phyloP scores from a whole-genome alignment of 2,113 vertebrate genomes.

The Vombatus ursinus region DNA sequence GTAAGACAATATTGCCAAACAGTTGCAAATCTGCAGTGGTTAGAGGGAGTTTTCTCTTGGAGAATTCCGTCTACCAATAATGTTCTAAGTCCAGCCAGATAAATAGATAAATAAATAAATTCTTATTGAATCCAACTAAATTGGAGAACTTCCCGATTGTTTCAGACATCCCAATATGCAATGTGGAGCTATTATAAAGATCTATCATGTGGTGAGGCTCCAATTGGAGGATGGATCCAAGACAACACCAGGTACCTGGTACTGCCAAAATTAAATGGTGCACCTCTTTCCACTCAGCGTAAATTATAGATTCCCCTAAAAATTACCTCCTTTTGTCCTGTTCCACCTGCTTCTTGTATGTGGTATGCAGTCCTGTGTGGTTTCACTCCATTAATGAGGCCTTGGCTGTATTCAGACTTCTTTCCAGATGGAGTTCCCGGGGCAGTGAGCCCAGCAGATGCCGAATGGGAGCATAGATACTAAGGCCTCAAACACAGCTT shows the following conservation, averaged over 20 bases:
- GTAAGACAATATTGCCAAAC: not conserved
- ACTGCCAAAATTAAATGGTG: conserved; percentile 20
- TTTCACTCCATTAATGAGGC: conserved; percentile 32
- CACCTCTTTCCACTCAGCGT: conserved; percentile 37
- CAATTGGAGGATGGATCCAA: conserved; percentile 13
- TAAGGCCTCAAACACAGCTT: not conserved
- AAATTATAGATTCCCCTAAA: not conserved
- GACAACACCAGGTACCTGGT: not conserved
- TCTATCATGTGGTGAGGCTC: not conserved
- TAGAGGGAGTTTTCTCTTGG: not conserved
- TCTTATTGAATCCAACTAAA: not conserved
- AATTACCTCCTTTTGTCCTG: conserved; percentile 17
- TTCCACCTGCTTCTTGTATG: conserved; percentile 9
- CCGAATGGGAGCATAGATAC: not conserved
- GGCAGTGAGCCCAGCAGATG: not conserved
- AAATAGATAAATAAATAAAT: not conserved
- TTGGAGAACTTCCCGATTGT: not conserved
- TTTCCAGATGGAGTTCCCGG: conserved; percentile 28
- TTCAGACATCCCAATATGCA: not conserved
- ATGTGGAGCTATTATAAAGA: not conserved
- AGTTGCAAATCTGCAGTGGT: not conserved
- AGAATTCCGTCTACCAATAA: not conserved
- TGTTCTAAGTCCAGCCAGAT: not conserved
- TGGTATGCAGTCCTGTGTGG: conserved; percentile 2
- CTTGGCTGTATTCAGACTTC: conserved; percentile 36